phyloP scores from a whole-genome alignment of 2,888 invertebrate genomes.

The Netelia fuscicornis region DNA sequence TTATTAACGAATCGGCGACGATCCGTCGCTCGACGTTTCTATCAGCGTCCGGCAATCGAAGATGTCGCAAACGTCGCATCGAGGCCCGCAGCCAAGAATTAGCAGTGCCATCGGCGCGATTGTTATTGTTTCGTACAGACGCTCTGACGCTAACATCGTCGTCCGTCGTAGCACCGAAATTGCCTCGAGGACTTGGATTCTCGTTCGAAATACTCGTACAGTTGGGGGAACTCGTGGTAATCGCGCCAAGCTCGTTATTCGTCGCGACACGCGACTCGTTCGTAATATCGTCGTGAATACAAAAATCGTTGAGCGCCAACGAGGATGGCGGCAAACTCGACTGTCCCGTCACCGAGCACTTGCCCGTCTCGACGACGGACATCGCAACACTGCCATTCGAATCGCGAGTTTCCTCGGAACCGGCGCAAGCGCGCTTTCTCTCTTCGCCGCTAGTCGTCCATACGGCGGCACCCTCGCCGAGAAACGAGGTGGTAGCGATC shows the following conservation, averaged over 20 bases:
- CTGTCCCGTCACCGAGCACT: constrained; percentile 70
- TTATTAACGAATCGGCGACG: constrained; percentile 60
- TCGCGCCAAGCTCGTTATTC: no score
- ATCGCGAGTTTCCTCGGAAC: constrained; percentile 70
- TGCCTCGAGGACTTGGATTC: constrained; percentile 62
- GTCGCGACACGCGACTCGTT: not conserved
- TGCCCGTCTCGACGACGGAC: constrained; percentile 82
- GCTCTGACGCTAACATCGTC: constrained; percentile 47
- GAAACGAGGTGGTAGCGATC: constrained; percentile 9
- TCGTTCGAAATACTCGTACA: constrained; percentile 49
- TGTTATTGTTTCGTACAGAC: constrained; percentile 40
- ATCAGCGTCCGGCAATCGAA: constrained; percentile 84
- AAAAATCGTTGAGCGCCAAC: constrained; percentile 22
- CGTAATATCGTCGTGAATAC: constrained; percentile 28
- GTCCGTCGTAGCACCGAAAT: constrained; percentile 64
- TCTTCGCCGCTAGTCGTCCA: constrained; percentile 39
- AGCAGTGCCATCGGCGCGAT: constrained; percentile 62
- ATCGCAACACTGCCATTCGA: constrained; percentile 82
- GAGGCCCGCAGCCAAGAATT: constrained; percentile 86
- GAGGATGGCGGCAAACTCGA: constrained; percentile 11
- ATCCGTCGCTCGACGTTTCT: constrained; percentile 37
- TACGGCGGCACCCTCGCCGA: constrained; percentile 20
- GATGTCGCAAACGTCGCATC: constrained; percentile 86
- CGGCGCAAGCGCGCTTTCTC: constrained; percentile 73
- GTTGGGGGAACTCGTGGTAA: not conserved